Conservation (phyloP, 2,888 invertebrate species). For the Drosophila pseudotakahashii region DNA sequence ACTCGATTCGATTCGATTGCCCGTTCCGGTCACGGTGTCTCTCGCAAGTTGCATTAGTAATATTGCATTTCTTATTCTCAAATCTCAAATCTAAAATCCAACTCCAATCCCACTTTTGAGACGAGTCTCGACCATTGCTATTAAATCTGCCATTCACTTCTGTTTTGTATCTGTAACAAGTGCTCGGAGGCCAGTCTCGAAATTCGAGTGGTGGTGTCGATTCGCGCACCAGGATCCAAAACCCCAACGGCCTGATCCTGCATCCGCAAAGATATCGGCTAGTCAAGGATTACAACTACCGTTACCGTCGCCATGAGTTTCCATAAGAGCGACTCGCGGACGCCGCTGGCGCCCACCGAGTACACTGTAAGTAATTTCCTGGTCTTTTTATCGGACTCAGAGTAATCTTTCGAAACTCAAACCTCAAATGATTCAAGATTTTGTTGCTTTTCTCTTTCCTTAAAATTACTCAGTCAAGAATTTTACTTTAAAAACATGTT, state of each 20-base stretch:
- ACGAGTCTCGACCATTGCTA: conserved; percentile 64
- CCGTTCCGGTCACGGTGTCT: conserved; percentile 46
- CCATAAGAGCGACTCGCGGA: conserved; percentile 84
- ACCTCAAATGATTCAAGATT: not conserved
- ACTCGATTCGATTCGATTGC: conserved; percentile 36
- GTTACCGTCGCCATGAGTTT: conserved; percentile 81
- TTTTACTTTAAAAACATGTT: no score
- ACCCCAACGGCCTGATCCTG: conserved; percentile 36
- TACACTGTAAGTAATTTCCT: conserved; percentile 82
- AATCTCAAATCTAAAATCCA: conserved; percentile 24
- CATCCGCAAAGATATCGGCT: conserved; percentile 54
- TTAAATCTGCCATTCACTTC: conserved; percentile 70
- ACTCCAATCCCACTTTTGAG: conserved; percentile 27
- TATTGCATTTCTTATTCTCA: conserved; percentile 68
- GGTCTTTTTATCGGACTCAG: no score
- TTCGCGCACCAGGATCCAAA: conserved; percentile 47
- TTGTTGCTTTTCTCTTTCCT: not conserved
- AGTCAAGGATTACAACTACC: conserved; percentile 23
- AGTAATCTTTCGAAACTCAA: no score
- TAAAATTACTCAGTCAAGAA: no score
- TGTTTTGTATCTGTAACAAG: conserved; percentile 71
- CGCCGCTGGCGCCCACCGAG: conserved; percentile 82
- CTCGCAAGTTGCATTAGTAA: conserved; percentile 75
- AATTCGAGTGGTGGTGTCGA: conserved; percentile 38
- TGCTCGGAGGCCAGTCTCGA: conserved; percentile 70